These are phyloP conservation scores for Ganaspis sp. DNA, from an alignment of 1,140 invertebrate species.

Conservation along the genomic window DNA sequence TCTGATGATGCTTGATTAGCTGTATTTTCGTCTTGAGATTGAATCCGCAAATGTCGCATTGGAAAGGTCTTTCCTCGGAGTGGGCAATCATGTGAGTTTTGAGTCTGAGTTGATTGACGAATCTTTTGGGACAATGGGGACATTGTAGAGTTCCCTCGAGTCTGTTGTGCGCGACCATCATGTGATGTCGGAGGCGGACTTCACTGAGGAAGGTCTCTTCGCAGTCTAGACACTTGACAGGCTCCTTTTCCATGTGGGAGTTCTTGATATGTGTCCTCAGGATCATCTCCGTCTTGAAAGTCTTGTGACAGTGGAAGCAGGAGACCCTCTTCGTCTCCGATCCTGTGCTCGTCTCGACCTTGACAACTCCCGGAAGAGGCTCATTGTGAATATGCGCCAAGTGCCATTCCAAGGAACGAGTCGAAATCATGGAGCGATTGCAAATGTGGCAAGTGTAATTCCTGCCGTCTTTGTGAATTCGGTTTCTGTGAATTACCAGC, in stretches of 20 bases:
- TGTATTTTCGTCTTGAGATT: slow-evolving; percentile 75
- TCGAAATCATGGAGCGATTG: slow-evolving; percentile 74
- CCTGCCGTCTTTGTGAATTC: slow-evolving; percentile 71
- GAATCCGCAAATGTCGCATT: slow-evolving; percentile 72
- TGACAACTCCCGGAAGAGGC: slow-evolving; percentile 54
- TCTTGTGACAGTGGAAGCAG: slow-evolving; percentile 72
- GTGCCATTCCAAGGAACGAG: slow-evolving; percentile 72
- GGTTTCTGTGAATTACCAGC: slow-evolving; percentile 72
- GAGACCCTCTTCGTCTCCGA: slow-evolving; percentile 66
- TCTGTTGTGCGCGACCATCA: slow-evolving; percentile 72
- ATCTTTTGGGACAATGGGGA: slow-evolving; percentile 73
- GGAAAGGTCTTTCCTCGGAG: slow-evolving; percentile 71
- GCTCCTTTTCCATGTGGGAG: slow-evolving; percentile 73
- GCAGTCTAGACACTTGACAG: slow-evolving; percentile 72
- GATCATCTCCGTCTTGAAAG: slow-evolving; percentile 75
- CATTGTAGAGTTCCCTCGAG: slow-evolving; percentile 71
- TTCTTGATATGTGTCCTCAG: slow-evolving; percentile 73
- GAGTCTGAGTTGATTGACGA: slow-evolving; percentile 72
- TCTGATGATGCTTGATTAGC: slow-evolving; percentile 74
- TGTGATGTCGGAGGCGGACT: slow-evolving; percentile 71
- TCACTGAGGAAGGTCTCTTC: slow-evolving; percentile 70
- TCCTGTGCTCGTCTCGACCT: slow-evolving; percentile 48
- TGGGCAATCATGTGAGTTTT: slow-evolving; percentile 76
- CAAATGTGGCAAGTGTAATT: slow-evolving; percentile 74
- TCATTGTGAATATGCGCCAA: slow-evolving; percentile 73